A percentile compares a stretch with the other conserved stretches of the same genome.
phyloP scores from a whole-genome alignment of 2,797 vertebrate species.

The Pseudotriccus pelzelni region DNA sequence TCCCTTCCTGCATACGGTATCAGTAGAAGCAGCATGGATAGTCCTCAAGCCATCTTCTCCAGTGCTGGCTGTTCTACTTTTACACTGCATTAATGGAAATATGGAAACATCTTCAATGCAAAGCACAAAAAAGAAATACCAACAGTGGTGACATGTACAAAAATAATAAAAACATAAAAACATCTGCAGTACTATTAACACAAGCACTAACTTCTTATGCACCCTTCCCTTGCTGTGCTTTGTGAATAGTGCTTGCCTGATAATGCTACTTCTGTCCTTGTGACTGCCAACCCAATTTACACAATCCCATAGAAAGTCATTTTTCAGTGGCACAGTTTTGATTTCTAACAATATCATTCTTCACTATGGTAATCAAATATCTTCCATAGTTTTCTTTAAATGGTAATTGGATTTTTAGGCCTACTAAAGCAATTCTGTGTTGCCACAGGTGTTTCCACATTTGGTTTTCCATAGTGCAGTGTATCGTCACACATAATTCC shows the following conservation, averaged over 20 bases:
- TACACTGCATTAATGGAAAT: constrained; percentile 3
- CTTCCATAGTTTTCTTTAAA: neutral
- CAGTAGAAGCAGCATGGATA: neutral
- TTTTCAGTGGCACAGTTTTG: neutral
- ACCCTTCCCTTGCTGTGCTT: neutral
- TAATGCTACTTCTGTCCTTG: neutral
- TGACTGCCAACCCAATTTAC: neutral
- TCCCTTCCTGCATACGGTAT: neutral
- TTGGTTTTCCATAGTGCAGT: constrained; percentile 28
- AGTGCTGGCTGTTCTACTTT: neutral
- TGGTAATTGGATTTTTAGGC: neutral
- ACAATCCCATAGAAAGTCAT: neutral
- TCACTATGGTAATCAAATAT: neutral
- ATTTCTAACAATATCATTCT: neutral
- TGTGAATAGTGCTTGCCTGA: neutral
- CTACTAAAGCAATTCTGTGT: neutral
- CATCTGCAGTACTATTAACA: neutral
- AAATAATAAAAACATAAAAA: neutral
- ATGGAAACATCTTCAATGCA: constrained; percentile 2
- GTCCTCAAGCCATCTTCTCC: neutral
- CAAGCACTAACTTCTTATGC: neutral
- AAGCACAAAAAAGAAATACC: neutral
- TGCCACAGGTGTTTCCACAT: constrained; percentile 8
- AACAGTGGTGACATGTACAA: neutral
- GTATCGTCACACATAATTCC: neutral